Base-by-base conservation (phyloP, 2,888 invertebrate species). In the Lithophane leautieri region DNA sequence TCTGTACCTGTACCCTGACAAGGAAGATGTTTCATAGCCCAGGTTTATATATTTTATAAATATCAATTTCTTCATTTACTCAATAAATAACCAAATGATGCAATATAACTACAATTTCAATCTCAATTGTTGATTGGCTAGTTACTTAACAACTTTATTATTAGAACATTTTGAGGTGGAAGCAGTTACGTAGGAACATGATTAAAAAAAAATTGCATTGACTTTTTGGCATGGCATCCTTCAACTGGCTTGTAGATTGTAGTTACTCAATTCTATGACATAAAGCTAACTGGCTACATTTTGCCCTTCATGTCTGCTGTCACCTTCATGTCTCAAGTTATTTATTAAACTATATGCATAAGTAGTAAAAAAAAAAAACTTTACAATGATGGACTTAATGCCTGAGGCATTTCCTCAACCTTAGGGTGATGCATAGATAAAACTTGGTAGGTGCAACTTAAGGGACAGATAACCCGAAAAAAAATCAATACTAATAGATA, bases 41-140 rank as follows among this genome's bases (percentile, higher is more conserved):
- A 16, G 11, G 25, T 19, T 34, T n/a, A 0, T 54, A 60, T 1
- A 60, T 56, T 40, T 47, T 28, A 25, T 22, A 22, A 52, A 68
- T 34, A n/a, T 42, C 4, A 12, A 0, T 44, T 52, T 28, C 7
- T 58, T 16, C 47, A 11, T 12, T 80, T 80, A 28, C 80, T 71
- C 68, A 70, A 78, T 50, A 47, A 52, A 58, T 58, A 63, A 60
- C 14, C 0, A 42, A 78, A 71, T 71, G 4, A 34, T 60, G 79
- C 54, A 83, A 80, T 63, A 54, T 16, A 7, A 16, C 22, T 16
- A 56, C 7, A 52, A n/a, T 47, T 70, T 47, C 14, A n/a, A 42
- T 25, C 60, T 16, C 7, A 8, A 40, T 69, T 61, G 7, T 16
- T 44, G 44, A 19, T 61, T 61, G 9, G 19, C 7, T 50, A 47